Base-by-base conservation (phyloP, 2,113 vertebrate genomes). In the Panthera tigris region DNA sequence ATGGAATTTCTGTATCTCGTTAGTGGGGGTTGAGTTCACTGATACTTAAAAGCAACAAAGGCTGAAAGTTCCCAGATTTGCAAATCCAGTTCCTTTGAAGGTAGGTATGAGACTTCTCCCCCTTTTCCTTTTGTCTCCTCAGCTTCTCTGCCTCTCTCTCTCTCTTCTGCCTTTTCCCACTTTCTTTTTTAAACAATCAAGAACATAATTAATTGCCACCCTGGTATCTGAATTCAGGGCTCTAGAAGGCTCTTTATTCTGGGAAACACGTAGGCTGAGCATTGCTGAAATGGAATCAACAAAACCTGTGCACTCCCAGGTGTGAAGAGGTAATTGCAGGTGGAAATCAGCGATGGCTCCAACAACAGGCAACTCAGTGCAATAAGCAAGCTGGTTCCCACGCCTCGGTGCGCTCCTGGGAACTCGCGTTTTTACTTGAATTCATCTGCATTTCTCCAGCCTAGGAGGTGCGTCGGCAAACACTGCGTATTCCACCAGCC, bases 201-300 rank as follows among this genome's bases (percentile, higher is more conserved):
- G 94, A 93, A 78, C 79, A 83, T 63, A 66, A 95, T 93, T 89
- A 96, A 92, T 89, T 96, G 96, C 97, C 97, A 97, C 94, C 90
- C 95, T 92, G 78, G 93, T 98, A 92, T 98, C 95, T 97, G 96
- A 88, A 97, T 96, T 61, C 85, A 82, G 94, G 96, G 88, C 95
- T 96, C 97, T 97, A 92, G 95, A 97, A 97, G 89, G 61, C 91
- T 98, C 81, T 97, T 98, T 98, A 98, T 98, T 98, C 97, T 96
- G 95, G 98, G 98, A 98, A 98, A 97, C 98, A 96, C n/a, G 95
- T 97, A 98, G 98, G 98, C 96, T 97, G 98, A 97, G 89, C 97
- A 83, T 97, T 97, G 97, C 96, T 94, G 97, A 98, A 97, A 97
- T 95, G 97, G 97, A 94, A 96, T 97, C 97, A 96, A 95, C 96